Base-by-base conservation (phyloP, 2,113 vertebrate genomes). In the Halcyon malimbica region DNA sequence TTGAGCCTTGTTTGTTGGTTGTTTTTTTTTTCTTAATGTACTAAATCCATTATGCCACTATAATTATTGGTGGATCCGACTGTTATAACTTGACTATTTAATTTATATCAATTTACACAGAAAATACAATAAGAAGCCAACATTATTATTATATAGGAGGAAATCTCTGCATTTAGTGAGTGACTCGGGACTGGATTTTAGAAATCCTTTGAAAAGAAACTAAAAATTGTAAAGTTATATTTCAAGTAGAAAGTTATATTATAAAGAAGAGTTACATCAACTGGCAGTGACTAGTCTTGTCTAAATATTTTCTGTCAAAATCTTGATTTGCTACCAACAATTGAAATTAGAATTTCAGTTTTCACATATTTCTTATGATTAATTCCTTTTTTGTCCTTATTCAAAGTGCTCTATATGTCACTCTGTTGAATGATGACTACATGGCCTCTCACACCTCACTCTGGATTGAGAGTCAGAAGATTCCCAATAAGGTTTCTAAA, bases 91-190 rank as follows among this genome's bases (percentile, higher is more conserved):
- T 54, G 16, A n/a, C 5, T 75, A 42, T n/a, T 70, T 75, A 83
- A 46, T 19, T 60, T 50, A 15, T 9, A 2, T 28, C 37, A 44
- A 5, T 73, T 67, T 67, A 67, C 28, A 51, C 17, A 57, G 41
- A 85, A 94, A 62, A 74, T 53, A 37, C 2, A 59, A 26, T 31
- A 64, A 33, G 18, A 90, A 90, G 6, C 31, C 11, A 75, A 53
- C 17, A 31, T 15, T 73, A 26, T 53, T 53, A n/a, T 35, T 48
- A 18, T 19, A 26, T 44, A 26, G 23, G 14, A 71, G 3, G 9
- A 44, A 83, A 53, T 50, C 35, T n/a, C 12, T 31, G 4, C 13
- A 53, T 62, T 63, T 65, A 54, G 1, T 0, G 0, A 82, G 5
- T 37, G 7, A 76, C 23, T 57, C 41, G n/a, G 44, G 25, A 64